phyloP scores from a whole-genome alignment of 2,113 vertebrate species.

The Coptodon bakossiorum region DNA sequence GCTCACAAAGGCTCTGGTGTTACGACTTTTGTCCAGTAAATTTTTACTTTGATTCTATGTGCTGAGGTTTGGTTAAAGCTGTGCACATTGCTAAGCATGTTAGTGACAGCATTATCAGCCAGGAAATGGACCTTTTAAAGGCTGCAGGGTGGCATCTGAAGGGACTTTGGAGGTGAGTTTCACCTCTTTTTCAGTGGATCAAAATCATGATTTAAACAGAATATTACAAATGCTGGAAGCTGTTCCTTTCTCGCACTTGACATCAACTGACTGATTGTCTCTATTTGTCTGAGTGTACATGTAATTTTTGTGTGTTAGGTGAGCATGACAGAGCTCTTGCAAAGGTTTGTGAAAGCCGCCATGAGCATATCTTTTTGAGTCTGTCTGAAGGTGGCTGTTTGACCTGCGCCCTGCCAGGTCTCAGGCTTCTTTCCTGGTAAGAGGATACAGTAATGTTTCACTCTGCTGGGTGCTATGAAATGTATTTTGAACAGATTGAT shows the following conservation, averaged over 20 bases:
- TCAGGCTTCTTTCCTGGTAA: slow-evolving; percentile 15
- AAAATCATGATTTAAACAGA: slow-evolving; percentile 51
- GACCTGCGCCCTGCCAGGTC: not conserved
- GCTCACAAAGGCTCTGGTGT: not conserved
- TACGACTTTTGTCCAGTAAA: not conserved
- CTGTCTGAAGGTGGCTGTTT: not conserved
- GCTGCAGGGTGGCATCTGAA: not conserved
- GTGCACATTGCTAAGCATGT: not conserved
- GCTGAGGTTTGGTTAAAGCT: not conserved
- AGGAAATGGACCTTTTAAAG: not conserved
- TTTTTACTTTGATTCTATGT: not conserved
- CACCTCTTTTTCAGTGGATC: slow-evolving; percentile 26
- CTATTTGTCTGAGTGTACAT: slow-evolving; percentile 11
- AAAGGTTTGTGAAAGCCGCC: not conserved
- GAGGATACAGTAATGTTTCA: slow-evolving; percentile 9
- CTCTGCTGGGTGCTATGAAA: slow-evolving; percentile 6
- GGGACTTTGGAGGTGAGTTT: not conserved
- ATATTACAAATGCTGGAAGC: slow-evolving; percentile 21
- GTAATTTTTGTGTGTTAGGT: not conserved
- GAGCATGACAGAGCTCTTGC: not conserved
- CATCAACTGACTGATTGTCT: slow-evolving; percentile 43
- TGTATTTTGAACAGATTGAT: not conserved
- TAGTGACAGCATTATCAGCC: not conserved
- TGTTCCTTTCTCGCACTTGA: slow-evolving; percentile 38
- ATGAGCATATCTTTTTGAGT: not conserved